phyloP scores from a whole-genome alignment of 2,797 vertebrate genomes.

The Paguma larvata region DNA sequence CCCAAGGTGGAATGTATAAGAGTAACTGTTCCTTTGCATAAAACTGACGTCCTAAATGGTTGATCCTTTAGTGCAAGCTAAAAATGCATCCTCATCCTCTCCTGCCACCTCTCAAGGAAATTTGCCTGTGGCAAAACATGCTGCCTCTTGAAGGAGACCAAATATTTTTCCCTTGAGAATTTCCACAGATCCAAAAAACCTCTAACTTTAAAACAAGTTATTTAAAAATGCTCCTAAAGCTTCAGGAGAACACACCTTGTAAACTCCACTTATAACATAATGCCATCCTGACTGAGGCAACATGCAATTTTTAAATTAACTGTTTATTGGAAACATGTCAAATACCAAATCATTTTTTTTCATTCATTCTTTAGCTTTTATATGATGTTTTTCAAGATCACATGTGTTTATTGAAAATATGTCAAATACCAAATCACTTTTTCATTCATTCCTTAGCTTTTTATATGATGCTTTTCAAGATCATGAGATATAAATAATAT shows the following conservation, averaged over 20 bases:
- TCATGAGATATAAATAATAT: background rate
- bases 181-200: background rate
- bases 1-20: background rate
- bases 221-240: background rate
- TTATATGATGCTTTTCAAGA: background rate
- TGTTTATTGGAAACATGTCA: background rate
- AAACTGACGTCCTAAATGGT: background rate
- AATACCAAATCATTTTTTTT: background rate
- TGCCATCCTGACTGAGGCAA: background rate
- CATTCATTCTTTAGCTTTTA: background rate
- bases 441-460: slow-evolving; percentile 21
- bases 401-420: background rate
- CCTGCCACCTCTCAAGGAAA: background rate
- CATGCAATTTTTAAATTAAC: background rate
- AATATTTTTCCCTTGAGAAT: background rate
- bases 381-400: no score
- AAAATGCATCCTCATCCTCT: background rate
- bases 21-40: background rate
- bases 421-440: background rate
- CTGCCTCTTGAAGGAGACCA: background rate
- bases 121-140: background rate
- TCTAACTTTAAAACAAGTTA: slow-evolving; percentile 11
- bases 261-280: slow-evolving; percentile 17
- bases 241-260: background rate
- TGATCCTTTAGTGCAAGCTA: background rate